A percentile compares a stretch with the other conserved stretches of the same genome.
Conservation (phyloP, 2,888 invertebrate species). For the Hyposoter didymator region DNA sequence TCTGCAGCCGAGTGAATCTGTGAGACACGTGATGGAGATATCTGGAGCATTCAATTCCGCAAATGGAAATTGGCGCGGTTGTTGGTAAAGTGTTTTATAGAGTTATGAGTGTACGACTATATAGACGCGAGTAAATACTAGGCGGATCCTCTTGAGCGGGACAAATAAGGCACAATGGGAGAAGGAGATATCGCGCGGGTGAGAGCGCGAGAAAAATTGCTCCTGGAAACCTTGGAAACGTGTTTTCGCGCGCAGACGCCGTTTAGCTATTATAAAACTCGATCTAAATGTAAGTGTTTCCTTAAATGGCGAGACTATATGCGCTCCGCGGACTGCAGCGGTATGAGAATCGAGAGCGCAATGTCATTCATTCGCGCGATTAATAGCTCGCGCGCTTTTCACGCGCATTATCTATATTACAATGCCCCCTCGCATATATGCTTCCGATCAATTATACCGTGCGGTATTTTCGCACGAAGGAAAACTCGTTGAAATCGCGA, state of each 20-base stretch:
- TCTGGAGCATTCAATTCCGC: slow-evolving; percentile 35
- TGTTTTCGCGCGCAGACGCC: slow-evolving; percentile 1
- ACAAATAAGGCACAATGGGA: slow-evolving; percentile 59
- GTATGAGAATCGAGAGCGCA: slow-evolving; percentile 62
- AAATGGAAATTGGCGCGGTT: slow-evolving; percentile 32
- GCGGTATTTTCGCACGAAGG: slow-evolving; percentile 21
- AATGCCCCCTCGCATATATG: no score
- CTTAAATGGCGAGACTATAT: slow-evolving; percentile 59
- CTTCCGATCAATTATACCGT: no score
- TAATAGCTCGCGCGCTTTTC: slow-evolving; percentile 37
- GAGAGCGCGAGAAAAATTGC: slow-evolving; percentile 60
- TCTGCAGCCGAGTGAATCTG: no score
- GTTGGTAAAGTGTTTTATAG: slow-evolving; percentile 12
- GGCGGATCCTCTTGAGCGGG: slow-evolving; percentile 40
- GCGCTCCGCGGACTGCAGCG: slow-evolving; percentile 1
- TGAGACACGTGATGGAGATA: no score
- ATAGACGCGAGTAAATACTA: slow-evolving; percentile 45
- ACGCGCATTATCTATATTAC: not conserved
- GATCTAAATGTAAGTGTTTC: slow-evolving; percentile 62
- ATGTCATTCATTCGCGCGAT: slow-evolving; percentile 62
- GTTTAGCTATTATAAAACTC: slow-evolving; percentile 54
- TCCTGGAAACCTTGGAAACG: slow-evolving; percentile 62
- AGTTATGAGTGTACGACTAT: slow-evolving; percentile 34
- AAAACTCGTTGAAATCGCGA: not conserved
- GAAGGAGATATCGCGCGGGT: slow-evolving; percentile 60